Conservation (phyloP, 2,888 invertebrate species). For the Drosophila siamana region DNA sequence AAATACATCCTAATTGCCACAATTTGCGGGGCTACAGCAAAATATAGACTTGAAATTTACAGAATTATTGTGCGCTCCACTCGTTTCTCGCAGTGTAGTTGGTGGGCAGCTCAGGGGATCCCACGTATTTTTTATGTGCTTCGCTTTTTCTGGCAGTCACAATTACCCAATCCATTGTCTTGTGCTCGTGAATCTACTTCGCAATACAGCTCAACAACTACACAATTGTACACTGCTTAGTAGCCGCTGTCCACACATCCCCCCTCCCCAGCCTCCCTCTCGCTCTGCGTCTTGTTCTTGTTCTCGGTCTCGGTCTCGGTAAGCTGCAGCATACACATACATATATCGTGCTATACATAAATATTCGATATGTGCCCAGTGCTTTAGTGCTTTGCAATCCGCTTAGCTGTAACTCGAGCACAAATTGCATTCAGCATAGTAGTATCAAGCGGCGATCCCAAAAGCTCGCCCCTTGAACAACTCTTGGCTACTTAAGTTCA, state of each 20-base stretch:
- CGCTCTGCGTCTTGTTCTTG: too few relatives aligned
- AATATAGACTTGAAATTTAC: not conserved
- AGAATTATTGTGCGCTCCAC: not conserved
- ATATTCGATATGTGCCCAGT: slow-evolving; percentile 62
- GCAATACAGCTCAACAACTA: slow-evolving; percentile 7
- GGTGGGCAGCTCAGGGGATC: not conserved
- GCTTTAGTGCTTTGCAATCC: slow-evolving; percentile 69
- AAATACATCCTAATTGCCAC: slow-evolving; percentile 5
- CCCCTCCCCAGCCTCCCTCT: not conserved
- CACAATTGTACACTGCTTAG: slow-evolving; percentile 14
- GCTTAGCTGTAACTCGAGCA: slow-evolving; percentile 71
- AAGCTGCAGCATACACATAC: slow-evolving; percentile 22
- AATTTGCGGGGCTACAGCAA: not conserved
- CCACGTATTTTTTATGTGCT: slow-evolving; percentile 4
- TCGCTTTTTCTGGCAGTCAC: not conserved
- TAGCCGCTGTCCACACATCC: slow-evolving; percentile 1
- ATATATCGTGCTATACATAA: slow-evolving; percentile 42
- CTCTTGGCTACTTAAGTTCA: slow-evolving; percentile 47
- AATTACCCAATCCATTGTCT: slow-evolving; percentile 24
- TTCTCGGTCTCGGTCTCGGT: slow-evolving; percentile 3
- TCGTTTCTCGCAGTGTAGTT: not conserved
- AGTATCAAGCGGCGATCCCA: slow-evolving; percentile 41
- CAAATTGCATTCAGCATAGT: slow-evolving; percentile 68
- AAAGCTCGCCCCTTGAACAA: slow-evolving; percentile 20
- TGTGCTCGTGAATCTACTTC: not conserved